These are phyloP conservation scores for Eumerus sabulonum DNA, from an alignment of 2,888 invertebrate genomes.

Conservation along the genomic window DNA sequence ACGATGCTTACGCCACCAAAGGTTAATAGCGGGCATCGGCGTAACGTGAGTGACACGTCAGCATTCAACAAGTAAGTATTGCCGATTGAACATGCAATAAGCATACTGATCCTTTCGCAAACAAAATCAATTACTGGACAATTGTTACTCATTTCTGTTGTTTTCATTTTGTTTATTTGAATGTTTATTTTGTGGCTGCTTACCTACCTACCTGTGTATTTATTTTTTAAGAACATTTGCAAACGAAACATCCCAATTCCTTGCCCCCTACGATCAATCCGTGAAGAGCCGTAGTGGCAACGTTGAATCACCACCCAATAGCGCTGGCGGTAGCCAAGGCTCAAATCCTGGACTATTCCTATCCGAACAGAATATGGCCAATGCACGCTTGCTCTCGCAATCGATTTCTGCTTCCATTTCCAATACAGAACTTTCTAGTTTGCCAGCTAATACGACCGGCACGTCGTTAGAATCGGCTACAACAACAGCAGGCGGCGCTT, in stretches of 20 bases:
- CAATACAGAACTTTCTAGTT: constrained; percentile 65
- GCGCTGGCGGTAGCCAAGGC: constrained; percentile 68
- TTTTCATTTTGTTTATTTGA: constrained; percentile 42
- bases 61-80: constrained; percentile 87
- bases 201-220: constrained; percentile 32
- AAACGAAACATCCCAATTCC: constrained; percentile 86
- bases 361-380: constrained; percentile 72
- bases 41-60: constrained; percentile 91
- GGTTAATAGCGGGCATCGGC: constrained; percentile 81
- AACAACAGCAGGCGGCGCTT: constrained; percentile 50
- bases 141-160: constrained; percentile 69
- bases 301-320: constrained; percentile 68
- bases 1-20: constrained; percentile 76
- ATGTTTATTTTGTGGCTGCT: constrained; percentile 46
- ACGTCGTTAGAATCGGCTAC: constrained; percentile 70
- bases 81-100: constrained; percentile 32
- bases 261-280: constrained; percentile 86
- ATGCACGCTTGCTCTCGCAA: constrained; percentile 67
- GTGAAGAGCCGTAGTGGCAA: constrained; percentile 80
- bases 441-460: constrained; percentile 58
- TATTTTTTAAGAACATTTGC: constrained; percentile 83
- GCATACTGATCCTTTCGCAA: constrained; percentile 53
- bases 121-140: constrained; percentile 29
- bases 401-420: constrained; percentile 75
- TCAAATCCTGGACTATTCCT: constrained; percentile 77